phyloP scores from a whole-genome alignment of 2,113 vertebrate genomes.

The Dicrurus megarhynchus region DNA sequence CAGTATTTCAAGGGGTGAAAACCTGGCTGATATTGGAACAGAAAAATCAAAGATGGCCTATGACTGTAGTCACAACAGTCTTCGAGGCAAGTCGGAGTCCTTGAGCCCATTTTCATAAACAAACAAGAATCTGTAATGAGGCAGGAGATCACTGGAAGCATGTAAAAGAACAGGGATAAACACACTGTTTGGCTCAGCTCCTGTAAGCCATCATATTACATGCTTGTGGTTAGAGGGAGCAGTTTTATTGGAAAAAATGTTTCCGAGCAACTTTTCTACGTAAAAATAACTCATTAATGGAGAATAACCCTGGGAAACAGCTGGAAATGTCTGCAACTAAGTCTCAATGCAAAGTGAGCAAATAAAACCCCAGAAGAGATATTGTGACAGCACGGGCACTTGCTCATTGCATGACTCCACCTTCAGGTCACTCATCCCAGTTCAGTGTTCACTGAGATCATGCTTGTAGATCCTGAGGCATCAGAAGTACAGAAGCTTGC shows the following conservation, averaged over 20 bases:
- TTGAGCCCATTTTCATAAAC: background rate
- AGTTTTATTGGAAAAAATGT: background rate
- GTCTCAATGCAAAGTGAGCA: background rate
- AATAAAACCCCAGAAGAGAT: background rate
- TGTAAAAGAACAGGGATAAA: background rate
- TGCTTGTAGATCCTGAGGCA: background rate
- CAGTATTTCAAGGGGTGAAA: background rate
- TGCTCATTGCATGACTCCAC: background rate
- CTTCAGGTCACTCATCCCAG: background rate
- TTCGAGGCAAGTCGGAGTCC: background rate
- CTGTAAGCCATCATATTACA: background rate
- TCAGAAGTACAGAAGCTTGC: background rate
- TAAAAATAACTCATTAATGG: background rate
- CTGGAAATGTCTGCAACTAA: background rate
- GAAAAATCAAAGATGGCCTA: background rate
- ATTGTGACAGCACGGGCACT: background rate
- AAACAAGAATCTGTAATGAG: background rate
- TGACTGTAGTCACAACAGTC: background rate
- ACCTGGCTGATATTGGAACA: background rate
- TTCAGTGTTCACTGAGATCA: background rate
- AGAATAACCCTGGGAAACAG: background rate
- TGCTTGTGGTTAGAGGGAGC: background rate
- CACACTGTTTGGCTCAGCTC: background rate
- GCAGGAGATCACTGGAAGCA: background rate
- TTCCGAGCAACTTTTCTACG: background rate